Evolutionary conservation across 1,140 invertebrate genomes (phyloP), one percentile per base, ranked within the genome.

Genomic region (Drosophila sechellia): DNA sequence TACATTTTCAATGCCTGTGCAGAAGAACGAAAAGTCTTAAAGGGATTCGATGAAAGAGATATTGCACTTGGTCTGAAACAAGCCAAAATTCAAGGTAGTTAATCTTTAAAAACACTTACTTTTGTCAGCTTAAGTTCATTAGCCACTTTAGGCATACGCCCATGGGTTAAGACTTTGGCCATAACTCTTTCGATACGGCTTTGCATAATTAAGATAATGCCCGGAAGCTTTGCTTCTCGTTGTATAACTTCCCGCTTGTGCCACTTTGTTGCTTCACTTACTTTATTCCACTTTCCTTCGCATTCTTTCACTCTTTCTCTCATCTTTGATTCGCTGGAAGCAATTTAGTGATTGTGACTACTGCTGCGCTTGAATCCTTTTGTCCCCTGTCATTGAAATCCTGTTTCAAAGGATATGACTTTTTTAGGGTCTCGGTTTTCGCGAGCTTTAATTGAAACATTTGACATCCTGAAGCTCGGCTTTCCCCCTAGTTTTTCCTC

Each of bases 391-490:
- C 59, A 46, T 35, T 17, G 22, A 43, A 43, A 35, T 60, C 35
- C 56, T n/a, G 8, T 48, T 27, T 20, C 13, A 63, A 63, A 56
- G 40, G 31, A 25, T 35, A 46, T 17, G 25, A 1, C 15, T 45
- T 56, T 68, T 61, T 71, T 46, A 17, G 39, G 22, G 40, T 43
- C 35, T 55, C 50, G 54, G 52, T 52, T 37, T 74, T 79, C 59
- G 65, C 57, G 39, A 55, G 42, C 59, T 77, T 89, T 83, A 83
- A 89, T 87, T 87, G 84, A 83, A 87, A 79, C 66, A 87, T 84
- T 86, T 71, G 65, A 70, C 52, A 35, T 46, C 25, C 52, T 40
- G 37, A 57, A 49, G 42, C 40, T n/a, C 35, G 31, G 34, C 56
- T 57, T 52, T 40, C 20, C 63, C 50, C 50, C 35, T 57, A 54